Conservation (phyloP, 2,888 invertebrate genomes). For the Proisotoma minuta region DNA sequence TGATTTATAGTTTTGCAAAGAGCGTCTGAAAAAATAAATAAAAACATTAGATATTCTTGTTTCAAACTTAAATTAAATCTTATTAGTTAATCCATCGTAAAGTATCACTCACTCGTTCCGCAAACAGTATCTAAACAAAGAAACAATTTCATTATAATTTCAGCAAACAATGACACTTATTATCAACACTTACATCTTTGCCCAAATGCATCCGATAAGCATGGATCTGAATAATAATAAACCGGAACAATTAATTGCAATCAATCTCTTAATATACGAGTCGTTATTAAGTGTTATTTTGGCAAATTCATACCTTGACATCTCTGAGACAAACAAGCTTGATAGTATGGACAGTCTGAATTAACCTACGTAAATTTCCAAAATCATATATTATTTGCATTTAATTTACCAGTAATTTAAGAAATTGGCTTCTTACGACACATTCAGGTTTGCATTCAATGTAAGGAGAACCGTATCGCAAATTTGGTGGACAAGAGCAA, state of each 20-base stretch:
- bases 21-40: constrained; percentile 57
- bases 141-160: no score
- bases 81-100: constrained; percentile 72
- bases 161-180: no score
- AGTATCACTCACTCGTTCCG: constrained; percentile 16
- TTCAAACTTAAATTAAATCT: constrained; percentile 55
- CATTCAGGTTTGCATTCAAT: constrained; percentile 60
- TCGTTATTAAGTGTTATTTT: no score
- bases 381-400: background rate
- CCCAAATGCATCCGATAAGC: constrained; percentile 63
- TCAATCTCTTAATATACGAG: no score
- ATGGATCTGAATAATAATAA: background rate
- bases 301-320: constrained; percentile 57
- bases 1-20: constrained; percentile 74
- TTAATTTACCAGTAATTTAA: no score
- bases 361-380: constrained; percentile 57
- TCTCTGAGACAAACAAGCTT: constrained; percentile 77
- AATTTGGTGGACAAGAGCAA: constrained; percentile 65
- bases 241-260: no score
- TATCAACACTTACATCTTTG: no score
- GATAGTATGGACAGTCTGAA: constrained; percentile 77
- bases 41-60: constrained; percentile 49
- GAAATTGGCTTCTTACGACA: constrained; percentile 56
- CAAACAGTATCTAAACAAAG: background rate
- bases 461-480: constrained; percentile 40